A percentile compares a stretch with the other conserved stretches of the same genome.
These are phyloP conservation scores for Eurytoma californica DNA, from an alignment of 2,888 invertebrate species.

Conservation along the genomic window DNA sequence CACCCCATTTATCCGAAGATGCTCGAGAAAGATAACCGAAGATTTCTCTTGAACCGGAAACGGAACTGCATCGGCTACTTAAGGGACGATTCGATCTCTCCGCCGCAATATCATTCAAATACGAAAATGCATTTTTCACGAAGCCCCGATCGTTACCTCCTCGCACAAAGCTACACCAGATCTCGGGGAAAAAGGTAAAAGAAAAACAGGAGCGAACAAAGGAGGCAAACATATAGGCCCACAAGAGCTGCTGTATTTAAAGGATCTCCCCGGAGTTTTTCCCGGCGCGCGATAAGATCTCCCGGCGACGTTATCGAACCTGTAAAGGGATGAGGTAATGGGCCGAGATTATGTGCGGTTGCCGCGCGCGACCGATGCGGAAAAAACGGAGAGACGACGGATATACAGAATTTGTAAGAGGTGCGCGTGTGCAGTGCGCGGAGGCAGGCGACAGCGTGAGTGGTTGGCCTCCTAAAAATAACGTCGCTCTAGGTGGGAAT, in stretches of 20 bases:
- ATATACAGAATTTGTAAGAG: slow-evolving; percentile 40
- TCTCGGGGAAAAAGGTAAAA: neutral
- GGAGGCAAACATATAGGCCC: neutral
- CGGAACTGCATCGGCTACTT: neutral
- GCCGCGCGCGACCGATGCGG: slow-evolving; percentile 1
- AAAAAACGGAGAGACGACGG: slow-evolving; percentile 31
- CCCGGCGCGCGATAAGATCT: slow-evolving; percentile 24
- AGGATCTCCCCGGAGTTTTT: slow-evolving; percentile 33
- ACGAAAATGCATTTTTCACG: slow-evolving; percentile 4
- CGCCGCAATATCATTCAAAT: slow-evolving; percentile 1
- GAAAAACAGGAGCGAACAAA: neutral
- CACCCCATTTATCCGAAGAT: neutral
- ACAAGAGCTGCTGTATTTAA: neutral
- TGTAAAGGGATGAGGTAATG: slow-evolving; percentile 39
- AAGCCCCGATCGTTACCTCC: neutral
- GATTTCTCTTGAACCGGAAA: neutral
- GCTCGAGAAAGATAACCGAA: neutral
- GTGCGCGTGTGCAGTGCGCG: slow-evolving; percentile 44
- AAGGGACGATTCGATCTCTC: neutral
- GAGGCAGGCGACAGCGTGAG: slow-evolving; percentile 38
- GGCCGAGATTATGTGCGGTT: slow-evolving; percentile 17
- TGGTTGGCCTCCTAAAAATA: slow-evolving; percentile 67
- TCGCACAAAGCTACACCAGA: neutral
- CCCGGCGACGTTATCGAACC: slow-evolving; percentile 41
- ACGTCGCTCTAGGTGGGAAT: slow-evolving; percentile 71